Base-by-base conservation (phyloP, 2,113 vertebrate species). In the Pogona vitticeps region DNA sequence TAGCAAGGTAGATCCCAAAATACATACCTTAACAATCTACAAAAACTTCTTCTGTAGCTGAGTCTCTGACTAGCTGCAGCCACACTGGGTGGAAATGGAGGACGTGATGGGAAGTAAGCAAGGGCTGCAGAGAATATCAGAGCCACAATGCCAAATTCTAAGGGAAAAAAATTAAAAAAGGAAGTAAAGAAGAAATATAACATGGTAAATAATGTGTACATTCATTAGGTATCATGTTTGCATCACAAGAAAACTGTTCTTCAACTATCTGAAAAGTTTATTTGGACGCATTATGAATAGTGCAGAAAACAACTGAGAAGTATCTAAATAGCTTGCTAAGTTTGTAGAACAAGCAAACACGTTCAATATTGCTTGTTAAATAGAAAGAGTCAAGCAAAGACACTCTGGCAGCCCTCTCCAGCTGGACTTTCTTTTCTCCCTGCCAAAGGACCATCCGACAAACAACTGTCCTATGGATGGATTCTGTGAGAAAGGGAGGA, bases 1-100 rank as follows among this genome's bases (percentile, higher is more conserved):
- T 86, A 56, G 28, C 87, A 85, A 85, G 58, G 40, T n/a, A 21
- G 63, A 3, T 67, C 52, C 59, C 1, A 9, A 71, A 84, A 28
- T 76, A 89, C 88, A 90, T 93, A 99, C 98, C 98, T 98, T 72
- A 99, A 95, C 17, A 99, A 96, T 78, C 97, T 97, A 95, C 97
- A 98, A 92, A 99, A 98, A 93, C 98, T 99, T 94, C 96, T 98
- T 89, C 98, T 96, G 91, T 99, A 99, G 91, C 98, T 98, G 84
- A 99, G 97, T 28, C 98, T 96, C 87, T 98, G 98, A 93, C 98
- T 98, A 0, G 98, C 99, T 1, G 99, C 98, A 38, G 99, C 98
- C 84, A 99, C 98, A 0, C 99, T 99, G 87, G 99, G 99, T 79
- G 98, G 99, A 76, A 98, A 91, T 0, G 98, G 98, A 38, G 99